Conservation (phyloP, 2,797 vertebrate species). For the Takifugu rubripes region DNA sequence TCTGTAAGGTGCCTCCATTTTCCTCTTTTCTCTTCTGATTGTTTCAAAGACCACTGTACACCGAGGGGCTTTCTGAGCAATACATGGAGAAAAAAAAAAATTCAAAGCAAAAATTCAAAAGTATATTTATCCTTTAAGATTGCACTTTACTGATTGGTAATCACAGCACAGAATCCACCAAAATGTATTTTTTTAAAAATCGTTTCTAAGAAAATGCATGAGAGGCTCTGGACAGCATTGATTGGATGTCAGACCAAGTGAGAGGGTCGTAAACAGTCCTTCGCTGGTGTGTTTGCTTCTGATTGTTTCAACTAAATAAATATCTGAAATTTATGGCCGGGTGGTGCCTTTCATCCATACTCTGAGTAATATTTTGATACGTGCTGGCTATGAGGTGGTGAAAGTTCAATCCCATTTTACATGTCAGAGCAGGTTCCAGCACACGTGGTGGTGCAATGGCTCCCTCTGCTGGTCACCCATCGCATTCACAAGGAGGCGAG, state of each 20-base stretch:
- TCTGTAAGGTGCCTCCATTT: constrained; percentile 68
- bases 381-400: constrained; percentile 44
- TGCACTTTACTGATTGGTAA: constrained; percentile 82
- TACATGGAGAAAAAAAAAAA: constrained; percentile 45
- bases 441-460: constrained; percentile 24
- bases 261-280: constrained; percentile 12
- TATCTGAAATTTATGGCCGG: constrained; percentile 25
- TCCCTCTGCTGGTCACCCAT: constrained; percentile 54
- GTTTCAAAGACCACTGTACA: constrained; percentile 68
- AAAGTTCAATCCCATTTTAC: constrained; percentile 39
- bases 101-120: constrained; percentile 64
- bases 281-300: constrained; percentile 60
- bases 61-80: constrained; percentile 57
- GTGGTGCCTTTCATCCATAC: constrained; percentile 44
- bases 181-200: constrained; percentile 17
- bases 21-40: constrained; percentile 60
- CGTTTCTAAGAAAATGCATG: constrained; percentile 47
- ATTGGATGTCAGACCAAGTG: constrained; percentile 29
- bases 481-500: constrained; percentile 35
- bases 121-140: constrained; percentile 74
- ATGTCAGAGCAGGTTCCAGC: constrained; percentile 4
- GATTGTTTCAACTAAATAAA: constrained; percentile 32
- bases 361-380: constrained; percentile 30
- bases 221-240: constrained; percentile 59
- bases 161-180: constrained; percentile 78